A percentile compares a stretch with the other conserved stretches of the same genome.
Evolutionary conservation across 2,113 vertebrate species (phyloP).

Genomic region (Dicerorhinus sumatrensis): DNA sequence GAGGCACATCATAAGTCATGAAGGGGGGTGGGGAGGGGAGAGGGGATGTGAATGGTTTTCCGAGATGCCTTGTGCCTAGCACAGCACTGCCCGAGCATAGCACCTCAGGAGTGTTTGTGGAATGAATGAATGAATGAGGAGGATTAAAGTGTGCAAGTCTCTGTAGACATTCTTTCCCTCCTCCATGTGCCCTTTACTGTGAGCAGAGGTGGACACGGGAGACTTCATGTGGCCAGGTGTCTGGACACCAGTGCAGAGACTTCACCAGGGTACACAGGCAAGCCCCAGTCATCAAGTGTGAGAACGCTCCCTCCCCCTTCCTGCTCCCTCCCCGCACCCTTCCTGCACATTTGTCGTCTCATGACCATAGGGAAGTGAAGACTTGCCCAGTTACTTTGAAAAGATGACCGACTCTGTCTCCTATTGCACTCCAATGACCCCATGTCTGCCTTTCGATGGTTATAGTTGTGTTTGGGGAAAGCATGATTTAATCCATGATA

Average conservation of each 20-base stretch:
- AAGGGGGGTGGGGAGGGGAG: not conserved
- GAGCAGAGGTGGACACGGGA: not conserved
- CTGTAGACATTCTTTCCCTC: not conserved
- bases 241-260: not conserved
- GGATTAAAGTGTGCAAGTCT: not conserved
- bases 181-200: not conserved
- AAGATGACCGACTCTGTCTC: not conserved
- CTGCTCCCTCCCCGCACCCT: not conserved
- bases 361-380: not conserved
- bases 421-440: slow-evolving; percentile 30
- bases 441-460: slow-evolving; percentile 38
- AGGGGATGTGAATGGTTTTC: not conserved
- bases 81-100: not conserved
- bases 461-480: slow-evolving; percentile 13
- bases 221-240: not conserved
- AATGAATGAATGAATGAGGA: not conserved
- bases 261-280: not conserved
- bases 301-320: not conserved
- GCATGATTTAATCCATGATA: slow-evolving; percentile 46
- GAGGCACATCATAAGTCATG: not conserved
- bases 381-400: not conserved
- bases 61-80: fast-evolving
- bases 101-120: not conserved
- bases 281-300: not conserved
- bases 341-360: not conserved